These are phyloP conservation scores for Alauda arvensis DNA, from an alignment of 2,797 vertebrate species.

Conservation along the genomic window DNA sequence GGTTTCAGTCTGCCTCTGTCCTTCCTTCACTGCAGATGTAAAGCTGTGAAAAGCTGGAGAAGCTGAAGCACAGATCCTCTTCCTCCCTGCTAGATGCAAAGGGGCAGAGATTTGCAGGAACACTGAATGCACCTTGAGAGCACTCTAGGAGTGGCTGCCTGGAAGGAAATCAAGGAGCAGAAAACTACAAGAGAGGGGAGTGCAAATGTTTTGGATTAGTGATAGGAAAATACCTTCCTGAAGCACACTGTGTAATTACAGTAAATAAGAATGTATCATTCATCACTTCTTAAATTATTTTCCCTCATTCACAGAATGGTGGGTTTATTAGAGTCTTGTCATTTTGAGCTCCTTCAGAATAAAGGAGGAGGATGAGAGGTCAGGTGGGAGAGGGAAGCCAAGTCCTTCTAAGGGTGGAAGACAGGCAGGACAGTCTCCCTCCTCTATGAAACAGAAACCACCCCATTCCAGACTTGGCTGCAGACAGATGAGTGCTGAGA, in stretches of 20 bases:
- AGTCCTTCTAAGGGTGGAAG: background rate
- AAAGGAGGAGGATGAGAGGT: background rate
- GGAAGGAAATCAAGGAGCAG: background rate
- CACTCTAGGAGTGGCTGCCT: background rate
- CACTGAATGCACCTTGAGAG: background rate
- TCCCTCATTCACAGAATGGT: background rate
- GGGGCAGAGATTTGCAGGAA: background rate
- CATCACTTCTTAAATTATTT: conserved; percentile 17
- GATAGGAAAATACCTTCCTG: background rate
- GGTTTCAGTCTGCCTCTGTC: background rate
- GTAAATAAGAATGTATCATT: conserved; percentile 16
- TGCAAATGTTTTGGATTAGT: background rate
- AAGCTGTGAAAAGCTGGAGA: background rate
- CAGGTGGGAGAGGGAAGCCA: background rate
- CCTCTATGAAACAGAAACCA: background rate
- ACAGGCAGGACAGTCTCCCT: background rate
- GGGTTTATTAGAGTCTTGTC: background rate
- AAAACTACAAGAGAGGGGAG: background rate
- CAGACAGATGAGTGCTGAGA: background rate
- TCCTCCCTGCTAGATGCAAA: background rate
- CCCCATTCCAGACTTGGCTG: background rate
- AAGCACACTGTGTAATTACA: background rate
- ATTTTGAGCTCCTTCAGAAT: background rate
- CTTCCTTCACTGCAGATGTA: background rate
- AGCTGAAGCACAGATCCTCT: background rate